These are phyloP conservation scores for Pleuronectes platessa DNA, from an alignment of 2,113 vertebrate species.

Conservation along the genomic window DNA sequence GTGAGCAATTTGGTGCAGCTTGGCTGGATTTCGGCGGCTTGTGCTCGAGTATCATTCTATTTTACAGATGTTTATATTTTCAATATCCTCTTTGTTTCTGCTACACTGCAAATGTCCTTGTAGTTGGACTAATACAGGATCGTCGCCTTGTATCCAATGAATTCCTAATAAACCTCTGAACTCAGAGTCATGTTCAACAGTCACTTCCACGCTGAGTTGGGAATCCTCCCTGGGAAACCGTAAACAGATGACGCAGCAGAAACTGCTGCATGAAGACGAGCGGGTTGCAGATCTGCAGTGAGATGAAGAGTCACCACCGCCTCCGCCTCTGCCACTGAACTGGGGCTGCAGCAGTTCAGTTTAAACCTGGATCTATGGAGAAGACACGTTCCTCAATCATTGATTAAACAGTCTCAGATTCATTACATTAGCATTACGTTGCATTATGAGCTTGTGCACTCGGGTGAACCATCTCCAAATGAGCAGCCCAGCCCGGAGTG, in stretches of 20 bases:
- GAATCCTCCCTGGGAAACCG: too few species aligned
- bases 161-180: too few species aligned
- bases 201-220: too few species aligned
- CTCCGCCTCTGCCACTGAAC: background rate
- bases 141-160: too few species aligned
- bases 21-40: too few species aligned
- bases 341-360: background rate
- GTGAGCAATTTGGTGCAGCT: too few species aligned
- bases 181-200: too few species aligned
- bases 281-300: background rate
- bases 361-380: background rate
- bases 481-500: slow-evolving; percentile 15
- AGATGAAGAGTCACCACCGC: background rate
- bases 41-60: too few species aligned
- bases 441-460: slow-evolving; percentile 15
- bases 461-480: slow-evolving; percentile 20
- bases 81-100: too few species aligned
- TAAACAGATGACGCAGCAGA: background rate
- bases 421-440: slow-evolving; percentile 15
- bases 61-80: too few species aligned
- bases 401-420: slow-evolving; percentile 27
- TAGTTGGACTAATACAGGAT: too few species aligned
- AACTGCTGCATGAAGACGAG: background rate
- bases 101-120: too few species aligned
- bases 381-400: slow-evolving; percentile 3